phyloP scores from a whole-genome alignment of 2,888 invertebrate species.

The Mythimna impura region DNA sequence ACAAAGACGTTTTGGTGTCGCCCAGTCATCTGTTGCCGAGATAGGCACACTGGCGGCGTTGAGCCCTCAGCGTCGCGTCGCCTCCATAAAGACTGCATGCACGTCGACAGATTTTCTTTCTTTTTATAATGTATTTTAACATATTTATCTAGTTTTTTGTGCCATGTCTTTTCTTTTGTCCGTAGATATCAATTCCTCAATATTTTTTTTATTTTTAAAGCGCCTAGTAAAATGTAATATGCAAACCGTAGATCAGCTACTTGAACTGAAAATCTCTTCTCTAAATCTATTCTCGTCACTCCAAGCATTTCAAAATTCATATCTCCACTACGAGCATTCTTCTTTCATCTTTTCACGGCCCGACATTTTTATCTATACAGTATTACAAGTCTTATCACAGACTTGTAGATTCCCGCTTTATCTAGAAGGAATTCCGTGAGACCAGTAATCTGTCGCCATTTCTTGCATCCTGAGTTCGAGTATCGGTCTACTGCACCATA shows the following conservation, averaged over 20 bases:
- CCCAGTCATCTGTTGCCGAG: neutral
- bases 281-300: no score
- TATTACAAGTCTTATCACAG: no score
- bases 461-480: no score
- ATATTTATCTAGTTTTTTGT: neutral
- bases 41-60: neutral
- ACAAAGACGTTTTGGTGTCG: neutral
- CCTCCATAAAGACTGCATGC: neutral
- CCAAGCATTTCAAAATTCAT: no score
- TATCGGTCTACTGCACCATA: no score
- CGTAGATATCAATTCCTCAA: neutral
- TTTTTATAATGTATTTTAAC: neutral
- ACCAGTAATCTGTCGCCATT: no score
- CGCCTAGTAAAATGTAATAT: neutral
- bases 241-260: neutral
- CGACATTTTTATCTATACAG: no score
- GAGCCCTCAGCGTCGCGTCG: neutral
- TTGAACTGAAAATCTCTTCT: neutral
- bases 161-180: neutral
- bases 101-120: neutral
- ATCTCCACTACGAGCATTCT: no score
- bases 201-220: neutral
- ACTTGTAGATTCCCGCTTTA: no score
- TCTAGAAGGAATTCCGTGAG: no score
- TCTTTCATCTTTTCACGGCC: no score